phyloP scores from a whole-genome alignment of 2,888 invertebrate species.

The Drosophila quinaria region DNA sequence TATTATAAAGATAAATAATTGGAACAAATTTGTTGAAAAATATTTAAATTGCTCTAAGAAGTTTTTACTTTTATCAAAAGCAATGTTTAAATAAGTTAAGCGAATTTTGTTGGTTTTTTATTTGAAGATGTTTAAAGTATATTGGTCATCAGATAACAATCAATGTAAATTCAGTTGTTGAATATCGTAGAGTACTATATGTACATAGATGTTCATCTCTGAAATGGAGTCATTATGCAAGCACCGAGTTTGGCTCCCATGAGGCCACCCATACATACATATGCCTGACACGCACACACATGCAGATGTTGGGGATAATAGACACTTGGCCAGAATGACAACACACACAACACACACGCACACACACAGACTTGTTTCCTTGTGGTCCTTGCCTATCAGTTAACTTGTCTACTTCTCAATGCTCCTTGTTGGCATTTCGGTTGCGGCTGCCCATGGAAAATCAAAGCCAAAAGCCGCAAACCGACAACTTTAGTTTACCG shows the following conservation, averaged over 20 bases:
- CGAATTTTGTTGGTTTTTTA: too few species aligned
- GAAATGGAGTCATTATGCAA: constrained; percentile 13
- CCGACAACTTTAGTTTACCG: constrained; percentile 38
- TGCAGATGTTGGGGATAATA: constrained; percentile 54
- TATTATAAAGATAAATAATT: too few species aligned
- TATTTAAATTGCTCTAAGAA: too few species aligned
- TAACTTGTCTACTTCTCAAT: constrained; percentile 4
- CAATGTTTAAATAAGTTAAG: too few species aligned
- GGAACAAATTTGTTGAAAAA: too few species aligned
- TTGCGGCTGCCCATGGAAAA: constrained; percentile 37
- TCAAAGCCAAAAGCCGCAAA: constrained; percentile 43
- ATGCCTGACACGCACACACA: constrained; percentile 56
- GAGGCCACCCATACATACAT: constrained; percentile 38
- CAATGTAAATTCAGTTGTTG: too few species aligned
- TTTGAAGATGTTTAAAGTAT: too few species aligned
- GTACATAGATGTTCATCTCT: constrained; percentile 11
- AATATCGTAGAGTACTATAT: too few species aligned
- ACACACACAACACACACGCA: not conserved
- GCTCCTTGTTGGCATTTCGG: constrained; percentile 22
- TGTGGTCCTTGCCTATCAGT: constrained; percentile 7
- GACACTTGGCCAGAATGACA: constrained; percentile 60
- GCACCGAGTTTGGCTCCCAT: not conserved
- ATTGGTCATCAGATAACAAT: too few species aligned
- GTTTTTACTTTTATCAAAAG: too few species aligned
- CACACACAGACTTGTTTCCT: not conserved